These are phyloP conservation scores for Timandra comae DNA, from an alignment of 2,888 invertebrate species.

Conservation along the genomic window DNA sequence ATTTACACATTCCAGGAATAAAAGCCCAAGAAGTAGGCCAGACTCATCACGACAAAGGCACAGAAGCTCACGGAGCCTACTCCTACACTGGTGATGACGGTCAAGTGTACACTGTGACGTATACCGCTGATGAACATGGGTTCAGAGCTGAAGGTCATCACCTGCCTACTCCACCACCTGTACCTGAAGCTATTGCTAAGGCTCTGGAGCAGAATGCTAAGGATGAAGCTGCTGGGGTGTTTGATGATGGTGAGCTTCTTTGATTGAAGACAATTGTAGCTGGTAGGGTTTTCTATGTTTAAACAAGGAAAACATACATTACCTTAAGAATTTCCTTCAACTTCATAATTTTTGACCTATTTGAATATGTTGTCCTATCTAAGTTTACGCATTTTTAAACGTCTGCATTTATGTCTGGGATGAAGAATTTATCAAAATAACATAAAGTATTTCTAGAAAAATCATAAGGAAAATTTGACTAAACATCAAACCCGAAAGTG, in stretches of 20 bases:
- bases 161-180: conserved; percentile 76
- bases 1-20: conserved; percentile 68
- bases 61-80: conserved; percentile 68
- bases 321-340: too few species aligned
- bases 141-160: conserved; percentile 75
- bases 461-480: too few species aligned
- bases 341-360: too few species aligned
- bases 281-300: too few species aligned
- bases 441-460: too few species aligned
- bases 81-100: conserved; percentile 78
- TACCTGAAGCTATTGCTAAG: conserved; percentile 73
- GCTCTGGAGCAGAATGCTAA: conserved; percentile 64
- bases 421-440: too few species aligned
- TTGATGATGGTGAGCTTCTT: conserved; percentile 71
- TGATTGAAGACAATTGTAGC: too few species aligned
- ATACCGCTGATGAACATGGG: conserved; percentile 77
- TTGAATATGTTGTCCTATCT: too few species aligned
- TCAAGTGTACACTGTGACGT: conserved; percentile 68
- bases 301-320: too few species aligned
- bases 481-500: too few species aligned
- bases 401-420: too few species aligned
- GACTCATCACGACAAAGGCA: conserved; percentile 46
- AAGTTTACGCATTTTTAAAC: too few species aligned
- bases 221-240: conserved; percentile 67
- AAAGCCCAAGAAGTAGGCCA: conserved; percentile 66